Evolutionary conservation across 1,140 invertebrate species (phyloP).

Genomic region (Oryzaephilus surinamensis): DNA sequence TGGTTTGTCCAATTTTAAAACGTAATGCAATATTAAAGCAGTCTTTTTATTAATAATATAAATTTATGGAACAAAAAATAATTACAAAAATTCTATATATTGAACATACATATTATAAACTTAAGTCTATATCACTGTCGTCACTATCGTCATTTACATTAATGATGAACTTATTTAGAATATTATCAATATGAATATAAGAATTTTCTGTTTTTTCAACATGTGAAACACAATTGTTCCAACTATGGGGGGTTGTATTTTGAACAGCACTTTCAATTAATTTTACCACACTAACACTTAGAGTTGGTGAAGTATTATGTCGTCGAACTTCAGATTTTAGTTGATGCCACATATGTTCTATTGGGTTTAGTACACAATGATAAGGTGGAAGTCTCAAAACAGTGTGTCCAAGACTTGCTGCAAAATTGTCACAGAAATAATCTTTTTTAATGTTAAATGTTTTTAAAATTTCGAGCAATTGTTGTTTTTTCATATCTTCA

Average conservation of each 20-base stretch:
- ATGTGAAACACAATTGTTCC: background rate
- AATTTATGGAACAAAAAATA: no score
- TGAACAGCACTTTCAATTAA: background rate
- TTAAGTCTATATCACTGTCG: no score
- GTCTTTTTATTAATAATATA: no score
- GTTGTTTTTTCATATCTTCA: background rate
- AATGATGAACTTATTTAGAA: no score
- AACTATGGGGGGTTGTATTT: background rate
- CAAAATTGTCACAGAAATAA: background rate
- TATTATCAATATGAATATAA: no score
- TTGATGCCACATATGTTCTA: conserved; percentile 1
- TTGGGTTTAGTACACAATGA: conserved; percentile 1
- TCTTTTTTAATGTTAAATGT: background rate
- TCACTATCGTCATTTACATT: no score
- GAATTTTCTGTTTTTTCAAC: background rate
- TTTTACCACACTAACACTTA: conserved; percentile 2
- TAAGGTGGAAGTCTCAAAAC: conserved; percentile 3
- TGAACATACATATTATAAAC: no score
- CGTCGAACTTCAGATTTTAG: background rate
- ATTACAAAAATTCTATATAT: no score
- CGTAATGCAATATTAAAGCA: no score
- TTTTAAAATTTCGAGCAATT: background rate
- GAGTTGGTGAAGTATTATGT: conserved; percentile 3
- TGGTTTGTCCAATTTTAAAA: no score
- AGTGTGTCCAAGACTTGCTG: background rate